phyloP scores from a whole-genome alignment of 1,140 invertebrate genomes.

The Ruditapes philippinarum region DNA sequence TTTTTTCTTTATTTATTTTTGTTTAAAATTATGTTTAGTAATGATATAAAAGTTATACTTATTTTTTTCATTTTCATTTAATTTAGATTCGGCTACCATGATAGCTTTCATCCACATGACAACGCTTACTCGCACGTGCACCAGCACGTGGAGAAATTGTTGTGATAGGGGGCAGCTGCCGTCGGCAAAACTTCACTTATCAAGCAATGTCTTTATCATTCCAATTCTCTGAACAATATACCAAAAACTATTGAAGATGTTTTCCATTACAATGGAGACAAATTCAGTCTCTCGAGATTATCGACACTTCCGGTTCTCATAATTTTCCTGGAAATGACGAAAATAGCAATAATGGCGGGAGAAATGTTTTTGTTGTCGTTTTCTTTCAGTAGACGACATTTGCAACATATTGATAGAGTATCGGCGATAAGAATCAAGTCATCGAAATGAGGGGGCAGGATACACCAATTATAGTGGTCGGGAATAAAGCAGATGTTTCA shows the following conservation, averaged over 20 bases:
- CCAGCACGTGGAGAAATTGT: slow-evolving; percentile 32
- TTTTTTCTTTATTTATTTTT: too few species aligned
- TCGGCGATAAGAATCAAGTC: slow-evolving; percentile 32
- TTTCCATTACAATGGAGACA: slow-evolving; percentile 40
- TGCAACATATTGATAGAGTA: slow-evolving; percentile 49
- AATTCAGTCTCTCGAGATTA: slow-evolving; percentile 39
- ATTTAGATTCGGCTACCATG: slow-evolving; percentile 35
- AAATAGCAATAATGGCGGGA: slow-evolving; percentile 33
- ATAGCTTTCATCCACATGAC: slow-evolving; percentile 2
- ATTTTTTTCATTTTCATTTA: too few species aligned
- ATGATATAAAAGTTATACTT: too few species aligned
- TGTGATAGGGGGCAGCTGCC: slow-evolving; percentile 27
- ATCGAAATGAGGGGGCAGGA: not conserved
- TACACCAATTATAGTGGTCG: slow-evolving; percentile 20
- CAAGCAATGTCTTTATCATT: slow-evolving; percentile 31
- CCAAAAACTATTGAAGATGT: slow-evolving; percentile 49
- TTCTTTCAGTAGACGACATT: slow-evolving; percentile 39
- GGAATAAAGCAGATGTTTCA: slow-evolving; percentile 22
- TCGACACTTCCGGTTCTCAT: slow-evolving; percentile 56
- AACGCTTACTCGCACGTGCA: slow-evolving; percentile 11
- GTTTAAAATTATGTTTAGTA: too few species aligned
- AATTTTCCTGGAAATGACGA: slow-evolving; percentile 55
- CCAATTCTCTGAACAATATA: slow-evolving; percentile 21
- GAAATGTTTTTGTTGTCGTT: slow-evolving; percentile 52
- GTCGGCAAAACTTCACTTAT: slow-evolving; percentile 47